Evolutionary conservation across 2,888 invertebrate species (phyloP).

Genomic region (Melinaea marsaeus): DNA sequence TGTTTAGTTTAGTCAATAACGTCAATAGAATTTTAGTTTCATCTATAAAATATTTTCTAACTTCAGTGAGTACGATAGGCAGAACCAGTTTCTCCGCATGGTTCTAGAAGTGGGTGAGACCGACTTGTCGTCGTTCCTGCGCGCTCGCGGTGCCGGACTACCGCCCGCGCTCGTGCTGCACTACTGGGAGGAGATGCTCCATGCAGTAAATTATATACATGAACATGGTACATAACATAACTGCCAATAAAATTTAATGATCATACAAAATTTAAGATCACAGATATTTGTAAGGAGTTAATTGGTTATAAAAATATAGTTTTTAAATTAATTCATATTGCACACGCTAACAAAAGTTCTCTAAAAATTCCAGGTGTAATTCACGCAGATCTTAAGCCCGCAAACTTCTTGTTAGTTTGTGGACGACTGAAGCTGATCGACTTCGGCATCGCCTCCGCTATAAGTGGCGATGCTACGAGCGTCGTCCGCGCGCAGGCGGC

Average conservation of each 20-base stretch:
- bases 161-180: slow-evolving; percentile 88
- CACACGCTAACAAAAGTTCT: neutral
- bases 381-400: slow-evolving; percentile 97
- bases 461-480: slow-evolving; percentile 92
- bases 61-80: slow-evolving; percentile 83
- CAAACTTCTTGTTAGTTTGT: slow-evolving; percentile 93
- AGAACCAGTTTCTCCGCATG: slow-evolving; percentile 83
- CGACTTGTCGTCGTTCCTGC: slow-evolving; percentile 89
- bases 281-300: too few species aligned
- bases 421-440: slow-evolving; percentile 95
- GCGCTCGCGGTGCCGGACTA: slow-evolving; percentile 77
- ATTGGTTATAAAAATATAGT: too few species aligned
- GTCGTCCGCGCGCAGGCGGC: slow-evolving; percentile 89
- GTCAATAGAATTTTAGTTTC: neutral
- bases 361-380: slow-evolving; percentile 84
- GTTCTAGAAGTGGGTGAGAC: slow-evolving; percentile 96
- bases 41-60: neutral
- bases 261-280: too few species aligned
- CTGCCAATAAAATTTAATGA: too few species aligned
- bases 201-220: slow-evolving; percentile 94
- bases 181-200: slow-evolving; percentile 96
- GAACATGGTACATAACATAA: slow-evolving; percentile 80
- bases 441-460: slow-evolving; percentile 95
- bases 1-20: neutral
- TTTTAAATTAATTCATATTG: neutral